Base-by-base conservation (phyloP, 2,113 vertebrate species). In the Serilophus lunatus region DNA sequence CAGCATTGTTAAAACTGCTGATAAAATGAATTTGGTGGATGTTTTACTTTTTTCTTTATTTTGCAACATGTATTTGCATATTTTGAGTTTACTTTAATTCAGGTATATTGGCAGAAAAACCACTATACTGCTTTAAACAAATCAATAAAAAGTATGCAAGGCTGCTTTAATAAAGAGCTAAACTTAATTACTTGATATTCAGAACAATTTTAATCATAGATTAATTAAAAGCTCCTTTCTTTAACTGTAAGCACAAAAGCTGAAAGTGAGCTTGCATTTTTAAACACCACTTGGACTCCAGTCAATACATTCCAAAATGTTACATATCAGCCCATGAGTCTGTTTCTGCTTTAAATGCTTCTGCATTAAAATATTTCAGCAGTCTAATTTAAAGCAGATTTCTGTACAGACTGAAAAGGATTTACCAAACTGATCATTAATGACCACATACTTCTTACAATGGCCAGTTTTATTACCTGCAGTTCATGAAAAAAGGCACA, bases 311-410 rank as follows among this genome's bases (percentile, higher is more conserved):
- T 80, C 53, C 63, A 77, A 66, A 64, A 61, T 38, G 33, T 75
- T 89, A 77, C 35, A 83, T 45, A 75, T 54, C 38, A 78, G 20
- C 54, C 26, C 57, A 47, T 66, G 79, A 88, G 45, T 45, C 4
- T 3, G 53, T 68, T 83, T 90, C 85, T 93, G 25, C 64, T 93
- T 83, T 66, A 83, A 90, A 70, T 53, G n/a, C 44, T 88, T 77
- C 86, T 77, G 24, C 26, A 60, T 77, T 82, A 60, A 84, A 94
- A 76, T 71, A 88, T 40, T 93, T 86, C 35, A 44, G 35, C 77
- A 83, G 57, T 60, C 29, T 96, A 90, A 95, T 87, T 84, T 89
- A 87, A 95, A 96, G 70, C 85, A 96, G 95, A 87, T 87, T 79
- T 79, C 40, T 82, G 57, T 31, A 71, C 69, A 91, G 82, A 87